Percentiles rank a stretch among this genome's conserved stretches.
Conservation (phyloP, 2,888 invertebrate species). For the Chrysomela aeneicollis region DNA sequence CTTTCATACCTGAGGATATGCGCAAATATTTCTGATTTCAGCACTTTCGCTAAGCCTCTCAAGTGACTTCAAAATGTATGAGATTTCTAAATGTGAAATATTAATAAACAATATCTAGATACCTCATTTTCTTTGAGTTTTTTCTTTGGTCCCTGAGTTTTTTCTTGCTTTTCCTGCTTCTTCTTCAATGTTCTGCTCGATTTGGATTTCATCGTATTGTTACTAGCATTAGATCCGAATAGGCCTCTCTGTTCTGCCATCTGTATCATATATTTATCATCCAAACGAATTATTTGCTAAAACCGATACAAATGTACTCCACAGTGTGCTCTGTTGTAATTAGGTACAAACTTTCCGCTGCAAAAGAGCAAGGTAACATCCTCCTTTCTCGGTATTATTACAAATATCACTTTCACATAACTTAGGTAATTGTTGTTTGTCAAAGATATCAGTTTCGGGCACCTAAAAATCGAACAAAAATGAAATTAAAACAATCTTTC, state of each 20-base stretch:
- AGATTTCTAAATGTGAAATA: too few relatives aligned
- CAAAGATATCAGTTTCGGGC: conserved; percentile 76
- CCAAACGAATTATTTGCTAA: conserved; percentile 76
- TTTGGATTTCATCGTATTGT: conserved; percentile 58
- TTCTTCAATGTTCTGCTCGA: conserved; percentile 57
- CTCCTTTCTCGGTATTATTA: conserved; percentile 63
- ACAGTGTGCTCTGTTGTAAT: too few relatives aligned
- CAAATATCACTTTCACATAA: conserved; percentile 66
- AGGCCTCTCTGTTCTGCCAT: conserved; percentile 83
- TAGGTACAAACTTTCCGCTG: conserved; percentile 69
- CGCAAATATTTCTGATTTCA: too few relatives aligned
- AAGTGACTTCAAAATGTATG: too few relatives aligned
- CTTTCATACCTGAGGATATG: too few relatives aligned
- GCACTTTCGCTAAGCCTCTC: too few relatives aligned
- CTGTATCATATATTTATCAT: conserved; percentile 84
- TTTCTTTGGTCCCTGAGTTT: conserved; percentile 45
- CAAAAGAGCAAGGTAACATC: conserved; percentile 73
- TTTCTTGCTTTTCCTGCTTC: conserved; percentile 54
- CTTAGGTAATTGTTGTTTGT: conserved; percentile 68
- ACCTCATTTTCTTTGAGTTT: conserved; percentile 54
- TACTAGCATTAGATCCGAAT: conserved; percentile 64
- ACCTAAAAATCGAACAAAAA: conserved; percentile 61
- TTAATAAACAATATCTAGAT: conserved; percentile 23
- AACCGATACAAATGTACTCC: conserved; percentile 19
- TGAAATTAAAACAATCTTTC: too few relatives aligned